Conservation (phyloP, 2,113 vertebrate species). For the Suncus etruscus region DNA sequence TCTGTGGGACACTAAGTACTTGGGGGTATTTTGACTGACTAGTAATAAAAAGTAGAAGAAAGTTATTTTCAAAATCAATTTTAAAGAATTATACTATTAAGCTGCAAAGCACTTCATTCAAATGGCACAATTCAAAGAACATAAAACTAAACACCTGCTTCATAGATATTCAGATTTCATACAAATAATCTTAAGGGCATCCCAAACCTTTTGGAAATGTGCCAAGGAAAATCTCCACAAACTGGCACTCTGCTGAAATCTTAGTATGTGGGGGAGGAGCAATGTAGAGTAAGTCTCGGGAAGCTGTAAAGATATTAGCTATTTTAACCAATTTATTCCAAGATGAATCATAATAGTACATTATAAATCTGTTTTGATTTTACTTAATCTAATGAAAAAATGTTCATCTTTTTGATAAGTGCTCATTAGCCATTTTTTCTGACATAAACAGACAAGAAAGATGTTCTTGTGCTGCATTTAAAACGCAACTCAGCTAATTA, state of each 20-base stretch:
- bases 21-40: slow-evolving; percentile 70
- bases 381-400: slow-evolving; percentile 86
- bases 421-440: slow-evolving; percentile 87
- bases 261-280: neutral
- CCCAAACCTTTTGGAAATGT: slow-evolving; percentile 1
- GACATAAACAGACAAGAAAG: slow-evolving; percentile 88
- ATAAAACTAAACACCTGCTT: slow-evolving; percentile 4
- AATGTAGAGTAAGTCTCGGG: slow-evolving; percentile 73
- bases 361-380: slow-evolving; percentile 82
- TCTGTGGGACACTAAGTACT: slow-evolving; percentile 62
- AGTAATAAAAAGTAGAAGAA: slow-evolving; percentile 58
- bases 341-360: slow-evolving; percentile 76
- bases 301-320: slow-evolving; percentile 77
- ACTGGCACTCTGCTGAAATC: slow-evolving; percentile 38
- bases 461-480: slow-evolving; percentile 81
- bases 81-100: slow-evolving; percentile 63
- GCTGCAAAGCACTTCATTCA: neutral
- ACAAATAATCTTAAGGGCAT: slow-evolving; percentile 47
- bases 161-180: neutral
- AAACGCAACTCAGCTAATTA: slow-evolving; percentile 84
- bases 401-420: slow-evolving; percentile 86
- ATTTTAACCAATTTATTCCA: slow-evolving; percentile 83
- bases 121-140: slow-evolving; percentile 56
- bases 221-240: neutral
- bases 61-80: slow-evolving; percentile 67